Percentiles rank a stretch among this genome's conserved stretches.
Evolutionary conservation across 2,888 invertebrate genomes (phyloP).

Genomic region (Conistra vaccinii): DNA sequence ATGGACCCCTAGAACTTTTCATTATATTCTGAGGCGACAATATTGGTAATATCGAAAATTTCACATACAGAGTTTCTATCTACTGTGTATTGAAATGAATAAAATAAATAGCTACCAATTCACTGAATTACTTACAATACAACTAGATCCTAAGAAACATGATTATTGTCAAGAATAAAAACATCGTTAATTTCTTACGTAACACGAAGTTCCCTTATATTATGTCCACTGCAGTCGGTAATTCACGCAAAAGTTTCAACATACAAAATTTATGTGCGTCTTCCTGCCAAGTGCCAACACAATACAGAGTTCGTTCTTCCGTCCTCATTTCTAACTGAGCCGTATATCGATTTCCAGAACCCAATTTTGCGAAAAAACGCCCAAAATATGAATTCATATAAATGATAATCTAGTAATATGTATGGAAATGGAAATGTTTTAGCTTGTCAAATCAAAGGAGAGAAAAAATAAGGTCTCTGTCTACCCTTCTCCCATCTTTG

Average conservation of each 20-base stretch:
- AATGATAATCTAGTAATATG: conserved; percentile 59
- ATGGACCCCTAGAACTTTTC: conserved; percentile 1
- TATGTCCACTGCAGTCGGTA: conserved; percentile 9
- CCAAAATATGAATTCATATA: conserved; percentile 50
- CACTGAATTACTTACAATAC: neutral
- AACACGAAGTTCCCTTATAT: neutral
- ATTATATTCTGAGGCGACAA: neutral
- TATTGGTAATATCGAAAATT: conserved; percentile 5
- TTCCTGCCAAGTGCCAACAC: conserved; percentile 44
- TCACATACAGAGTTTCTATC: neutral
- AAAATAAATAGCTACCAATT: neutral
- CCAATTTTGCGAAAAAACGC: conserved; percentile 43
- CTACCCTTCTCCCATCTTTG: conserved; percentile 27
- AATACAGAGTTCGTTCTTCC: conserved; percentile 27
- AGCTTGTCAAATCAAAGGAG: conserved; percentile 43
- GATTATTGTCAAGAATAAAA: neutral
- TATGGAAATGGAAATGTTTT: conserved; percentile 59
- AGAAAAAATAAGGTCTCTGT: conserved; percentile 31
- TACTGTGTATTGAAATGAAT: neutral
- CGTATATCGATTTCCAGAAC: conserved; percentile 34
- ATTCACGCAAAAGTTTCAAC: conserved; percentile 32
- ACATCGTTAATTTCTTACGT: neutral
- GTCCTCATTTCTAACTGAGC: too few species aligned
- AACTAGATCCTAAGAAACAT: neutral
- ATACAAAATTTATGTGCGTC: conserved; percentile 40